phyloP scores from a whole-genome alignment of 2,113 vertebrate species.

The Siphamia tubifer region DNA sequence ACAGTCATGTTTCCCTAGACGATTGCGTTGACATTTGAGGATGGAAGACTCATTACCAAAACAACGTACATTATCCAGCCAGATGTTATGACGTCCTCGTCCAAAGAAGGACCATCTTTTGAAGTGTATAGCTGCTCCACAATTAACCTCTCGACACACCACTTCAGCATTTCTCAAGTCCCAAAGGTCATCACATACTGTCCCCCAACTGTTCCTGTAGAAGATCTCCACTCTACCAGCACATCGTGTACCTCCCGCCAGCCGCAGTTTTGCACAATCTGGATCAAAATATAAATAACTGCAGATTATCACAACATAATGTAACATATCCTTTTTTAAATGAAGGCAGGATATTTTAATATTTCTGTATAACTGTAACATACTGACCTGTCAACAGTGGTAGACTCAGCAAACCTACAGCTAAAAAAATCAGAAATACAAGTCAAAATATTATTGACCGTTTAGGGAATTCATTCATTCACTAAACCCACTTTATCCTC shows the following conservation, averaged over 20 bases:
- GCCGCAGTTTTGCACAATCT: slow-evolving; percentile 44
- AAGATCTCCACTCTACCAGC: slow-evolving; percentile 63
- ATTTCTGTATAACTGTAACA: background rate
- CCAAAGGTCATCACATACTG: slow-evolving; percentile 67
- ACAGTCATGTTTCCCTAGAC: slow-evolving; percentile 45
- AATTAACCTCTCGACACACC: slow-evolving; percentile 55
- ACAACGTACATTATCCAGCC: slow-evolving; percentile 69
- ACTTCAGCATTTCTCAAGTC: slow-evolving; percentile 36
- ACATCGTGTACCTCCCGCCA: slow-evolving; percentile 45
- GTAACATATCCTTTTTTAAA: too few relatives aligned
- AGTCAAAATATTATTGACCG: background rate
- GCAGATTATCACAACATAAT: too few relatives aligned
- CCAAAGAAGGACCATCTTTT: slow-evolving; percentile 49
- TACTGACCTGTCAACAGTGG: slow-evolving; percentile 51
- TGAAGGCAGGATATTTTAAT: background rate
- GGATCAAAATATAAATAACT: too few relatives aligned
- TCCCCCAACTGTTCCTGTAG: slow-evolving; percentile 47
- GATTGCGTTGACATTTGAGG: slow-evolving; percentile 23
- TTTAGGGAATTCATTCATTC: too few relatives aligned
- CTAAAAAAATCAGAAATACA: background rate
- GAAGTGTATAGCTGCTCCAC: slow-evolving; percentile 54
- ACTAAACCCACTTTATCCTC: too few relatives aligned
- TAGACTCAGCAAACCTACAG: slow-evolving; percentile 56
- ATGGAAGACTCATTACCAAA: slow-evolving; percentile 48
- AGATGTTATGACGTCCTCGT: slow-evolving; percentile 36